phyloP scores from a whole-genome alignment of 2,888 invertebrate species.

The Lottia scabra region DNA sequence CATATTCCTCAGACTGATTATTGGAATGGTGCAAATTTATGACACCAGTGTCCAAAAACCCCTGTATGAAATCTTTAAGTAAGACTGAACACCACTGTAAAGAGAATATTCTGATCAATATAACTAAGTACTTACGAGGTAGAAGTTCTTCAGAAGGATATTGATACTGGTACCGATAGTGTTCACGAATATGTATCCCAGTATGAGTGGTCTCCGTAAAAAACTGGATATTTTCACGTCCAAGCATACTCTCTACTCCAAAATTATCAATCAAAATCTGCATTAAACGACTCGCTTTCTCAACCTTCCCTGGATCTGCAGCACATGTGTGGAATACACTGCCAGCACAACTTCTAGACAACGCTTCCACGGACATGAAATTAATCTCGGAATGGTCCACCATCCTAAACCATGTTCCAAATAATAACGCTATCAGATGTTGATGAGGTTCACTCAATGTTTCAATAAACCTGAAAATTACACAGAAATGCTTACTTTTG shows the following conservation, averaged over 20 bases:
- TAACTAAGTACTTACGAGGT: slow-evolving; percentile 53
- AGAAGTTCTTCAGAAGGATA: slow-evolving; percentile 57
- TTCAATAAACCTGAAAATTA: slow-evolving; percentile 80
- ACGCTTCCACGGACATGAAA: slow-evolving; percentile 68
- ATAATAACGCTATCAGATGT: slow-evolving; percentile 90
- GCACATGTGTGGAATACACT: slow-evolving; percentile 68
- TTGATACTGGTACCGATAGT: slow-evolving; percentile 65
- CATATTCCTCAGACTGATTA: too few relatives aligned
- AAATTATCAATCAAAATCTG: slow-evolving; percentile 97
- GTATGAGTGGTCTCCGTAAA: slow-evolving; percentile 66
- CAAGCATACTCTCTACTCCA: slow-evolving; percentile 94
- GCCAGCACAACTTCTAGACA: slow-evolving; percentile 68
- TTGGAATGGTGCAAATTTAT: too few relatives aligned
- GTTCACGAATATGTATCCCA: slow-evolving; percentile 64
- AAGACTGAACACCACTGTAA: too few relatives aligned
- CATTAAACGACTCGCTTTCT: slow-evolving; percentile 89
- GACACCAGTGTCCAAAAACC: too few relatives aligned
- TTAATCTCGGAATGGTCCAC: slow-evolving; percentile 66
- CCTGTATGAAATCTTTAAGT: not conserved
- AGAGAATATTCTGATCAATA: not conserved
- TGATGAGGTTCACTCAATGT: slow-evolving; percentile 75
- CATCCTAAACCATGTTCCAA: slow-evolving; percentile 83
- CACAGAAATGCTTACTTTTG: too few relatives aligned
- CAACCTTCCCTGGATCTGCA: slow-evolving; percentile 61
- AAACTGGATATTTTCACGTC: slow-evolving; percentile 71